Evolutionary conservation across 1,140 invertebrate species (phyloP), one percentile per base, ranked within the genome.

Genomic region (Hormaphis cornu): DNA sequence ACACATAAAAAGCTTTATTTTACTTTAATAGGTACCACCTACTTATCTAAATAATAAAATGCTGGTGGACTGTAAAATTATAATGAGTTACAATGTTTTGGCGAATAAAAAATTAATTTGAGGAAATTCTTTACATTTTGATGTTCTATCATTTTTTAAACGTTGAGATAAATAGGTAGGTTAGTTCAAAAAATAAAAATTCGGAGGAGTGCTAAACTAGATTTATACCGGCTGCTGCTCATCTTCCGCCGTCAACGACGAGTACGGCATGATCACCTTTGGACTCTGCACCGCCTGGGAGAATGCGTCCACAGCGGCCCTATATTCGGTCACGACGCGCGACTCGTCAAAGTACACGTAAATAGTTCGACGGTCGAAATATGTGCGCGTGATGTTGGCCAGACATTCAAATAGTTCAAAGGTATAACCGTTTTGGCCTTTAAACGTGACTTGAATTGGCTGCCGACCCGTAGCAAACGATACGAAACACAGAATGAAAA

Each of bases 351-450:
- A 66, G 18, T 33, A 24, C 44, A 66, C 14, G 9, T 66, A 66
- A 66, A 46, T 35, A 3, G 61, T 66, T 2, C 22, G 61, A 1
- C 61, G 18, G 42, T 66, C 61, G 12, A 66, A 66, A 24, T 66
- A 66, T 2, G 61, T 50, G 0, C 61, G 61, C 1, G 61, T 66
- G 0, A 66, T 28, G 9, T 66, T 48, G 18, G 42, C 30, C 18
- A 66, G 9, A 6, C 61, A 66, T 4, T 46, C 26, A 14, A 50
- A 66, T 8, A 66, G 6, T 30, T 48, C n/a, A 6, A 5, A 9
- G 0, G 28, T 8, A 6, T 6, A 66, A 22, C 18, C 6, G 6
- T 58, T 35, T 20, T 37, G 8, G 3, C 18, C 0, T 18, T 7
- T 54, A 18, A 0, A 14, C 22, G 20, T 26, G 26, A 9, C 12